Conservation (phyloP, 2,797 vertebrate genomes). For the Rhinogobio ventralis region DNA sequence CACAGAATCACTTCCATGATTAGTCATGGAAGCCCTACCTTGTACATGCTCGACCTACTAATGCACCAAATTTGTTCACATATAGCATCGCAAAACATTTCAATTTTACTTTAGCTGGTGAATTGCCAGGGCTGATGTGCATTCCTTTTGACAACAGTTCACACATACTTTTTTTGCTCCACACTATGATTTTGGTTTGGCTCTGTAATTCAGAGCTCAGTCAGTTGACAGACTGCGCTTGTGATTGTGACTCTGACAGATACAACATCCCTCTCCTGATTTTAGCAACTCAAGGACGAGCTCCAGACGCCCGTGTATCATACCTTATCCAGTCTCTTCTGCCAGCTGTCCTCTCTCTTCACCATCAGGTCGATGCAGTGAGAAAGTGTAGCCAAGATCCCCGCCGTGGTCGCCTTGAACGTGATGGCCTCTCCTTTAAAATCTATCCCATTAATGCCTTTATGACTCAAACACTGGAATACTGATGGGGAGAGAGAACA, state of each 20-base stretch:
- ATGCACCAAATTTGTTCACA: not conserved
- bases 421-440: constrained; percentile 99
- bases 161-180: not conserved
- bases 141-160: not conserved
- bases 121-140: not conserved
- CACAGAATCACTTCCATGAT: not conserved
- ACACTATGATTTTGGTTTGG: not conserved
- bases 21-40: not conserved
- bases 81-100: not conserved
- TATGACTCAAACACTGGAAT: constrained; percentile 88
- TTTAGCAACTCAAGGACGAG: not conserved
- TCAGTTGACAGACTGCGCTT: not conserved
- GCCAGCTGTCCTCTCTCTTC: constrained; percentile 97
- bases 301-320: not conserved
- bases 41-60: not conserved
- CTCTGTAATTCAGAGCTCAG: not conserved
- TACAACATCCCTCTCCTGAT: not conserved
- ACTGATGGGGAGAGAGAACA: constrained; percentile 65
- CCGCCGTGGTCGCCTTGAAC: constrained; percentile 97
- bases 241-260: not conserved
- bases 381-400: constrained; percentile 94
- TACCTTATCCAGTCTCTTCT: constrained; percentile 97
- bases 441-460: constrained; percentile 94
- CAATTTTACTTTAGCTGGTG: not conserved
- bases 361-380: constrained; percentile 98